Evolutionary conservation across 2,113 vertebrate genomes (phyloP).

Genomic region (Platichthys stellatus): DNA sequence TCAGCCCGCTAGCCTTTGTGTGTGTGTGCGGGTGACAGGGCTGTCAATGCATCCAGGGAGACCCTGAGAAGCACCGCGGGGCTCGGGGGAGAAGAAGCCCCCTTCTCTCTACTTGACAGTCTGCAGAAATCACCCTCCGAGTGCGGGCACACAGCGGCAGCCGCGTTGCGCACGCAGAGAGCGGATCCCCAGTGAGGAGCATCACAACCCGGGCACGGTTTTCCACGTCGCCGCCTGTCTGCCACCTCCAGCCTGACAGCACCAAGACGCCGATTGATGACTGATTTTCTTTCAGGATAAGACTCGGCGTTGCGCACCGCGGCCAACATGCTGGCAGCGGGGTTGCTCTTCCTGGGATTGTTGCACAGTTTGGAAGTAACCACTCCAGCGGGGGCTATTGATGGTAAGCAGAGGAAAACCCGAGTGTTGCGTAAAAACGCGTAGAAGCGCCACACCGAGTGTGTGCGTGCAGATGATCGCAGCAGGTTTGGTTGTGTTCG

Average conservation of each 20-base stretch:
- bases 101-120: slow-evolving; percentile 27
- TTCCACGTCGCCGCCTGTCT: slow-evolving; percentile 66
- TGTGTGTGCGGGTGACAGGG: slow-evolving; percentile 46
- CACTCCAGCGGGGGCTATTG: slow-evolving; percentile 74
- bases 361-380: slow-evolving; percentile 80
- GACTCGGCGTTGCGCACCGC: slow-evolving; percentile 72
- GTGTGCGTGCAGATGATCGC: not conserved
- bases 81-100: slow-evolving; percentile 59
- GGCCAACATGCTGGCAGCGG: slow-evolving; percentile 74
- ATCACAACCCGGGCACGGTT: slow-evolving; percentile 50
- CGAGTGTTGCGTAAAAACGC: slow-evolving; percentile 12
- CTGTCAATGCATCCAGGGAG: slow-evolving; percentile 74
- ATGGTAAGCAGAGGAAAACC: slow-evolving; percentile 72
- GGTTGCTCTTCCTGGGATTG: slow-evolving; percentile 79
- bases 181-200: slow-evolving; percentile 41
- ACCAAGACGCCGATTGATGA: slow-evolving; percentile 72
- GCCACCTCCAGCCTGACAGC: slow-evolving; percentile 67
- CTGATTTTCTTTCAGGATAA: slow-evolving; percentile 52
- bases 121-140: not conserved
- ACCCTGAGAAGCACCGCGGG: slow-evolving; percentile 59
- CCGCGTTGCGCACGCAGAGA: slow-evolving; percentile 56
- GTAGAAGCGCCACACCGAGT: not conserved
- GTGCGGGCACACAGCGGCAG: not conserved
- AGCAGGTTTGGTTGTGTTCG: not conserved
- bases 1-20: slow-evolving; percentile 73